These are phyloP conservation scores for Notiomystis cincta DNA, from an alignment of 2,113 vertebrate species.

Conservation along the genomic window DNA sequence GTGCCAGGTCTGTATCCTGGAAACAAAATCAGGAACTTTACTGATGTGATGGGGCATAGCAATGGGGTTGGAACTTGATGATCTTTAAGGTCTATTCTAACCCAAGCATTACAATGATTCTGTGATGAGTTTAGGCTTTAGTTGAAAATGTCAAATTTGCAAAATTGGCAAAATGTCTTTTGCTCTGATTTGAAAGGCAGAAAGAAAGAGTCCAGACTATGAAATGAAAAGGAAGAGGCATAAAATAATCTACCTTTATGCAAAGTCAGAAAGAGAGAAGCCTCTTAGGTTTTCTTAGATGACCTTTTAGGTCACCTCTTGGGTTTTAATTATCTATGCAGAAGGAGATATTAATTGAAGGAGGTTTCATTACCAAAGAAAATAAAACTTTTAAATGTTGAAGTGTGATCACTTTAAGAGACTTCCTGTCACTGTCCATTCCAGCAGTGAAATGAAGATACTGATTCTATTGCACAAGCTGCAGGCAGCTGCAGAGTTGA, in stretches of 20 bases:
- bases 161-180: not conserved
- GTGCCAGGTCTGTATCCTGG: not conserved
- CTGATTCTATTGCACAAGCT: not conserved
- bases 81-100: not conserved
- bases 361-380: not conserved
- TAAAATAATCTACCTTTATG: not conserved
- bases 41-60: not conserved
- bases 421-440: not conserved
- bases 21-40: not conserved
- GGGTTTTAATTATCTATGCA: not conserved
- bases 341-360: not conserved
- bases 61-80: not conserved
- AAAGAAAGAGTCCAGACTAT: not conserved
- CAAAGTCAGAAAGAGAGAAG: not conserved
- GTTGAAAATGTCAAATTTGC: not conserved
- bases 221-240: not conserved
- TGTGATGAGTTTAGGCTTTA: not conserved
- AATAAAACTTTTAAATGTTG: not conserved
- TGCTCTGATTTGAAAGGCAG: not conserved
- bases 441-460: not conserved
- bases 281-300: not conserved
- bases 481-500: not conserved
- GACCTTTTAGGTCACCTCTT: not conserved
- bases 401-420: not conserved
- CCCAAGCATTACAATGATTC: not conserved